These are phyloP conservation scores for Synergus gifuensis DNA, from an alignment of 2,888 invertebrate genomes.

Conservation along the genomic window DNA sequence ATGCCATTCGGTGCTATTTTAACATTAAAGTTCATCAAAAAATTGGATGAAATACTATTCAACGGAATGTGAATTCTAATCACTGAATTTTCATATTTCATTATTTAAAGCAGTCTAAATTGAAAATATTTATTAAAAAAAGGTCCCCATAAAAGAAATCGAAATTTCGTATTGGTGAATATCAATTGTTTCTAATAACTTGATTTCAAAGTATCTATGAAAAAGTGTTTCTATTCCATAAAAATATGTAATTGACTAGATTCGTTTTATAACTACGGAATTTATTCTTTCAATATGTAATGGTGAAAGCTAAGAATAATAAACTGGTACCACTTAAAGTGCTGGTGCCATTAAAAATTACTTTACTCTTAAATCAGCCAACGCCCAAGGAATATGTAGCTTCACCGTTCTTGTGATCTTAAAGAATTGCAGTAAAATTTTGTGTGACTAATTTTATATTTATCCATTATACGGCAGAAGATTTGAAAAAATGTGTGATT, in stretches of 20 bases:
- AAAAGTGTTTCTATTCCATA: neutral
- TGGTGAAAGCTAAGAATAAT: neutral
- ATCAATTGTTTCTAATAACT: neutral
- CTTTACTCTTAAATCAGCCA: neutral
- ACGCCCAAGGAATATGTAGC: neutral
- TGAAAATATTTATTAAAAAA: neutral
- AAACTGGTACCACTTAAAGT: neutral
- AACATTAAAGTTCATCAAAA: neutral
- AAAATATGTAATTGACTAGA: neutral
- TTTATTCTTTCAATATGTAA: neutral
- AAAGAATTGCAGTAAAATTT: neutral
- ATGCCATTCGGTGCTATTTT: constrained; percentile 7
- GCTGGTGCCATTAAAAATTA: neutral
- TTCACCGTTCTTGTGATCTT: neutral
- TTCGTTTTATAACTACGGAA: neutral
- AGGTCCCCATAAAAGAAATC: neutral
- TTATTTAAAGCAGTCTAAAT: neutral
- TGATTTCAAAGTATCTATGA: neutral
- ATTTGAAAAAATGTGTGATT: neutral
- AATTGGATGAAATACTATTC: neutral
- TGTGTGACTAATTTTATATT: neutral
- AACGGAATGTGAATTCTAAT: neutral
- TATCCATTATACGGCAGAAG: neutral
- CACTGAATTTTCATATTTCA: neutral
- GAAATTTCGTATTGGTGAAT: neutral